Conservation (phyloP, 2,888 invertebrate genomes). For the Tricholauxania praeusta region DNA sequence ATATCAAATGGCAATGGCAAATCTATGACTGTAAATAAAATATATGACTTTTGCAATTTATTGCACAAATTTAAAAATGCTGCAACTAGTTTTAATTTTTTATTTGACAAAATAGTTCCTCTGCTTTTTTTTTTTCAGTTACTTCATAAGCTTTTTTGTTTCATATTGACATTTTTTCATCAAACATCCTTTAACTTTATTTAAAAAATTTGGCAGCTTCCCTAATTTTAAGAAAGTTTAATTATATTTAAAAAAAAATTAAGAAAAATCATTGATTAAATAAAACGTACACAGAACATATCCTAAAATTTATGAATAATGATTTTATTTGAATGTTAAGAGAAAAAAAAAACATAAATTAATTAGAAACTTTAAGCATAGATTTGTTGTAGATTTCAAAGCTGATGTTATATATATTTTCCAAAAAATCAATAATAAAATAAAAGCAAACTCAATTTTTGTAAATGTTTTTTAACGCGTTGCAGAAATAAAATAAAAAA, state of each 20-base stretch:
- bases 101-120: neutral
- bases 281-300: slow-evolving; percentile 50
- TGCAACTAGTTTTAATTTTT: slow-evolving; percentile 1
- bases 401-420: slow-evolving; percentile 37
- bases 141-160: neutral
- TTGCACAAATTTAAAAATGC: neutral
- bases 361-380: slow-evolving; percentile 36
- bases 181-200: slow-evolving; percentile 10
- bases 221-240: slow-evolving; percentile 15
- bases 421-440: slow-evolving; percentile 24
- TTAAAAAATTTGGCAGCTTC: slow-evolving; percentile 27
- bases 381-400: slow-evolving; percentile 29
- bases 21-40: slow-evolving; percentile 8
- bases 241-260: slow-evolving; percentile 24
- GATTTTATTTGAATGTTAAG: slow-evolving; percentile 51
- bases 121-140: slow-evolving; percentile 22
- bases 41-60: neutral
- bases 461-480: too few species aligned
- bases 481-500: slow-evolving; percentile 7
- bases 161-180: slow-evolving; percentile 21
- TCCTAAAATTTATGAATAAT: slow-evolving; percentile 54
- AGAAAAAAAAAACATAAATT: slow-evolving; percentile 32
- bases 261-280: neutral
- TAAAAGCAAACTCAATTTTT: too few species aligned
- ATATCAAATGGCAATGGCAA: too few species aligned